Evolutionary conservation across 2,113 vertebrate species (phyloP).

Genomic region (Heptranchias perlo): DNA sequence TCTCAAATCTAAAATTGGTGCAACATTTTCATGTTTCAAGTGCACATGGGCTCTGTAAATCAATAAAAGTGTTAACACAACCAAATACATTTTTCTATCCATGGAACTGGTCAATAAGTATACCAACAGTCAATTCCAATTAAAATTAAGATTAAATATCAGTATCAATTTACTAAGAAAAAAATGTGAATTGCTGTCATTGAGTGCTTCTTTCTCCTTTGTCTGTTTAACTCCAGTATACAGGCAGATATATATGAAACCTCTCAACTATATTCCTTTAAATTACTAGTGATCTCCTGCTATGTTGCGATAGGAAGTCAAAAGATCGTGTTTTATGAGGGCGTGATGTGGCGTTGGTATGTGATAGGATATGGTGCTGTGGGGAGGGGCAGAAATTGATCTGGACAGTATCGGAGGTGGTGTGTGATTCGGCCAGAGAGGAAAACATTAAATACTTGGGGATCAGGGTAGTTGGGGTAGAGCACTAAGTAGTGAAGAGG

Average conservation of each 20-base stretch:
- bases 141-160: neutral
- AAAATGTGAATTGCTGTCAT: neutral
- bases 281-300: neutral
- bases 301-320: neutral
- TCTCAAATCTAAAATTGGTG: neutral
- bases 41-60: neutral
- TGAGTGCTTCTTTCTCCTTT: neutral
- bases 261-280: neutral
- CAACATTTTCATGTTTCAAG: neutral
- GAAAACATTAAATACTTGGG: neutral
- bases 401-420: neutral
- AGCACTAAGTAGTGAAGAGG: neutral
- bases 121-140: neutral
- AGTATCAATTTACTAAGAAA: neutral
- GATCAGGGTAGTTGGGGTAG: neutral
- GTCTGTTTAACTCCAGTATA: neutral
- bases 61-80: neutral
- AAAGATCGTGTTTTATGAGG: neutral
- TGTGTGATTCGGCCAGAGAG: neutral
- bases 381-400: neutral
- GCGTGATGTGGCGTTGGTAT: too few species aligned
- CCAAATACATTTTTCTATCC: neutral
- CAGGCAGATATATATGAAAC: neutral
- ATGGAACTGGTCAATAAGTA: neutral
- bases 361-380: neutral